phyloP scores from a whole-genome alignment of 2,113 vertebrate genomes.

The Antennarius striatus region DNA sequence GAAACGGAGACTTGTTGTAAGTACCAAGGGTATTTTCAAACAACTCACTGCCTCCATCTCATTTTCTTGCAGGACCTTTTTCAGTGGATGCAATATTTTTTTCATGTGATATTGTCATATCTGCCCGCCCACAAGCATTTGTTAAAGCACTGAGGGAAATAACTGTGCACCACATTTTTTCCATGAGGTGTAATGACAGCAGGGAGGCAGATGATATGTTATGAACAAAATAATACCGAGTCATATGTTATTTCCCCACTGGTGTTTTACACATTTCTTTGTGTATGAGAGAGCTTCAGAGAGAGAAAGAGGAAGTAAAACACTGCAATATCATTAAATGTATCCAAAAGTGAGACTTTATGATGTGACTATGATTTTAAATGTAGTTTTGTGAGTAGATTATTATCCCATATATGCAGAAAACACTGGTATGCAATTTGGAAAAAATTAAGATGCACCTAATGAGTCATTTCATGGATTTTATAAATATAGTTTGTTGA shows the following conservation, averaged over 20 bases:
- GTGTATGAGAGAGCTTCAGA: background rate
- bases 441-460: no score
- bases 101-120: slow-evolving; percentile 9
- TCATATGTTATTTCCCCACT: no score
- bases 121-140: slow-evolving; percentile 12
- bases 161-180: slow-evolving; percentile 13
- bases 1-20: slow-evolving; percentile 75
- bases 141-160: slow-evolving; percentile 16
- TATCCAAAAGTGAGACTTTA: background rate
- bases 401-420: background rate
- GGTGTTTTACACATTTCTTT: no score
- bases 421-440: no score
- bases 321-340: background rate
- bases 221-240: background rate
- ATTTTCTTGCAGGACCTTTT: slow-evolving; percentile 10
- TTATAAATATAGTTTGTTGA: no score
- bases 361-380: background rate
- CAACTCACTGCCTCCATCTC: background rate
- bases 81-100: background rate
- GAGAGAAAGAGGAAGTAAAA: background rate
- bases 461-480: no score
- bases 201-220: slow-evolving; percentile 3
- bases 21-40: slow-evolving; percentile 42
- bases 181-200: slow-evolving; percentile 19
- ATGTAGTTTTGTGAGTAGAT: background rate